A percentile compares a stretch with the other conserved stretches of the same genome.
Conservation (phyloP, 2,797 vertebrate species). For the Ptychadena robeensis region DNA sequence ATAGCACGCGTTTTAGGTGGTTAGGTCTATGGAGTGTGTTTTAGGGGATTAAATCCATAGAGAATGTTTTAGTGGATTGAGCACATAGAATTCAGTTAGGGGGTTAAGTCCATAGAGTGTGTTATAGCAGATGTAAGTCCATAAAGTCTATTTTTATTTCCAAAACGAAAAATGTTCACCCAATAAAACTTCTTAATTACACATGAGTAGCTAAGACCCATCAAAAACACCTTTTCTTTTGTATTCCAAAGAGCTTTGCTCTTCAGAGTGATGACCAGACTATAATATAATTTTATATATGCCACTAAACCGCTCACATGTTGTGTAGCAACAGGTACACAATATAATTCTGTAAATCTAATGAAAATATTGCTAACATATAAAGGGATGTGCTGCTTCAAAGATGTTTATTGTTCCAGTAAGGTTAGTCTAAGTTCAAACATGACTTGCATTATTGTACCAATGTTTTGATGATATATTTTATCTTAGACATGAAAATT, state of each 20-base stretch:
- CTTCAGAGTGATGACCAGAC: neutral
- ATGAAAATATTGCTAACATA: neutral
- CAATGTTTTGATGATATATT: neutral
- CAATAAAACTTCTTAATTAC: neutral
- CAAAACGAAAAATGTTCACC: neutral
- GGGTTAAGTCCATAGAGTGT: too few species aligned
- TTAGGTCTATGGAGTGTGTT: too few species aligned
- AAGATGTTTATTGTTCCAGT: neutral
- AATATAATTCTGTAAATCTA: neutral
- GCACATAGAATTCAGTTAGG: too few species aligned
- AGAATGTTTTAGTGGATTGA: too few species aligned
- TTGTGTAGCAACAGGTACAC: neutral
- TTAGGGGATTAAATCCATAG: too few species aligned
- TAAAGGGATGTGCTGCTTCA: neutral
- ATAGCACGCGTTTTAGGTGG: too few species aligned
- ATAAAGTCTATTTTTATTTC: neutral
- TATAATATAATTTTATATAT: neutral
- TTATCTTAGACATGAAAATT: neutral
- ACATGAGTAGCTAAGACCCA: neutral
- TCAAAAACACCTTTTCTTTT: neutral
- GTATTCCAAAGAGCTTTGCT: neutral
- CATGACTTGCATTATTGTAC: neutral
- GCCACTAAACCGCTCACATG: neutral
- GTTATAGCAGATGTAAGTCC: too few species aligned
- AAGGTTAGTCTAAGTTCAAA: slow-evolving; percentile 1